Conservation (phyloP, 2,113 vertebrate genomes). For the Colius striatus region DNA sequence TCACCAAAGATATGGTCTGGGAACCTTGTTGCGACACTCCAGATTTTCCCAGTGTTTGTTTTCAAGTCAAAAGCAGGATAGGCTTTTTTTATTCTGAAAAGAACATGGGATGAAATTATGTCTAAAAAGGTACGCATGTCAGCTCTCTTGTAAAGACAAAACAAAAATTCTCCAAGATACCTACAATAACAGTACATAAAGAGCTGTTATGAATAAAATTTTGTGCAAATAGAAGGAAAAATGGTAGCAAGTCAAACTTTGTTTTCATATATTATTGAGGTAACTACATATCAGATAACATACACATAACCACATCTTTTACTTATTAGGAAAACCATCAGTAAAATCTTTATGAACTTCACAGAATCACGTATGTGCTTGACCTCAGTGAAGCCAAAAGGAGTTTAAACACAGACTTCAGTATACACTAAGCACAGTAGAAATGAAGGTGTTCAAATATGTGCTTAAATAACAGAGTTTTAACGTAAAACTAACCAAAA, state of each 20-base stretch:
- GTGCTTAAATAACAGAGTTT: background rate
- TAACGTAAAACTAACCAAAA: background rate
- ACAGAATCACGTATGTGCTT: background rate
- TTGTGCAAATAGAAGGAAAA: background rate
- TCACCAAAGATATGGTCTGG: slow-evolving; percentile 49
- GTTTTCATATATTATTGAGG: background rate
- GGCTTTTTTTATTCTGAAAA: slow-evolving; percentile 66
- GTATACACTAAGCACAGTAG: background rate
- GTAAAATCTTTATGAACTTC: background rate
- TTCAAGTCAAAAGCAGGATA: slow-evolving; percentile 56
- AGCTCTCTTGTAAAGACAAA: background rate
- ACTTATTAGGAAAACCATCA: background rate
- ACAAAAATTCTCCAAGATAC: background rate
- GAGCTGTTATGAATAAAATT: background rate
- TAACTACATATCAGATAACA: background rate
- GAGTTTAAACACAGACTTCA: background rate
- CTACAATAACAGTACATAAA: background rate
- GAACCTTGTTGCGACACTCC: slow-evolving; percentile 55
- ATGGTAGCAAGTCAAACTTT: background rate
- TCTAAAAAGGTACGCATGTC: background rate
- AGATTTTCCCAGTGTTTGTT: slow-evolving; percentile 72
- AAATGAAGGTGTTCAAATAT: background rate
- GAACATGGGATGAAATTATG: background rate
- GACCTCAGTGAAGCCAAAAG: background rate
- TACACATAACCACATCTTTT: background rate